Evolutionary conservation across 2,797 vertebrate species (phyloP).

Genomic region (Rhincodon typus): DNA sequence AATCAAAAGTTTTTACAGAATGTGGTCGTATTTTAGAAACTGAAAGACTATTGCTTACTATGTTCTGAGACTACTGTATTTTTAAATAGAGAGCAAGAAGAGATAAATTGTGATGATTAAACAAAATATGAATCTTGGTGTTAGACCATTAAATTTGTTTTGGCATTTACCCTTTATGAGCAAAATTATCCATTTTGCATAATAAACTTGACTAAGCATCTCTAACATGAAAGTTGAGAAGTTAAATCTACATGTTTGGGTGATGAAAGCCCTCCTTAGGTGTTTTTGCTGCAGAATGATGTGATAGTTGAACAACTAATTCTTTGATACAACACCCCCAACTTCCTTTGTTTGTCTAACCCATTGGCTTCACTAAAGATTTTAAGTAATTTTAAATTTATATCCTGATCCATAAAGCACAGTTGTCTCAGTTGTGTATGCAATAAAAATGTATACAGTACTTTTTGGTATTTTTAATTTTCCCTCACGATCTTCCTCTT

Average conservation of each 20-base stretch:
- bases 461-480: conserved; percentile 27
- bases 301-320: not conserved
- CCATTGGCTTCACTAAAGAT: not conserved
- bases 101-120: not conserved
- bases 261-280: not conserved
- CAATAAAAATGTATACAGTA: conserved; percentile 18
- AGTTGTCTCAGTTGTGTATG: conserved; percentile 36
- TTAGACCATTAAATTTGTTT: not conserved
- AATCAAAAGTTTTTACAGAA: not conserved
- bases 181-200: not conserved
- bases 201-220: not conserved
- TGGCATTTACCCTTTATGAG: not conserved
- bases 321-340: not conserved
- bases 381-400: not conserved
- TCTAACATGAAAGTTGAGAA: not conserved
- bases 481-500: conserved; percentile 33
- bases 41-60: conserved; percentile 28
- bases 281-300: not conserved
- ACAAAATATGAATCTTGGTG: not conserved
- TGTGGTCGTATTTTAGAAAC: not conserved
- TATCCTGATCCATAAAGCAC: conserved; percentile 10
- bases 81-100: not conserved
- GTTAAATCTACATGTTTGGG: not conserved
- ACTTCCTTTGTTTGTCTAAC: not conserved
- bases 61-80: conserved; percentile 22